Evolutionary conservation across 2,888 invertebrate species (phyloP).

Genomic region (Aspidiotus destructor): DNA sequence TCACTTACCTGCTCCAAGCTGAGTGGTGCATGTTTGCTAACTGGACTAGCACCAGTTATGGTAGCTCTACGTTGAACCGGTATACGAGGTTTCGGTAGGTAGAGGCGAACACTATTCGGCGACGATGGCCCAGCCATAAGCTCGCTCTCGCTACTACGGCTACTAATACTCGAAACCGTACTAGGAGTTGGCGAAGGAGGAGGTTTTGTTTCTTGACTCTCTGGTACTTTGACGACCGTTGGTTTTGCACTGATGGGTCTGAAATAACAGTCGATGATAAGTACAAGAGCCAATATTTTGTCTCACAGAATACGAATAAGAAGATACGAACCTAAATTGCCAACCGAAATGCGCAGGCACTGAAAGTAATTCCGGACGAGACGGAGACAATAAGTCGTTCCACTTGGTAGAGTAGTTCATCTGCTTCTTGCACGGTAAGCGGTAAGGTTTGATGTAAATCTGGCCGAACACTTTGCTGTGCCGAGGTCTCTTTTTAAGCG

Average conservation of each 20-base stretch:
- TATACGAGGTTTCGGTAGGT: slow-evolving; percentile 64
- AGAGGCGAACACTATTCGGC: slow-evolving; percentile 49
- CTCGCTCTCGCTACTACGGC: slow-evolving; percentile 35
- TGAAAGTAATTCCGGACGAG: slow-evolving; percentile 53
- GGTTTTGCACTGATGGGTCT: slow-evolving; percentile 14
- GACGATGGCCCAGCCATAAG: slow-evolving; percentile 37
- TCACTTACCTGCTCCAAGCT: slow-evolving; percentile 56
- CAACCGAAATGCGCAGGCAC: slow-evolving; percentile 43
- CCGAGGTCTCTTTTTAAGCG: slow-evolving; percentile 70
- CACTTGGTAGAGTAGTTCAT: slow-evolving; percentile 49
- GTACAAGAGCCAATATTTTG: too few relatives aligned
- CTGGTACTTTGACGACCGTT: background rate
- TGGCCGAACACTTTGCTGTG: slow-evolving; percentile 71
- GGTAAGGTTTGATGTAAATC: slow-evolving; percentile 61
- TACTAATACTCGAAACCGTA: slow-evolving; percentile 33
- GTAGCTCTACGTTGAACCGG: slow-evolving; percentile 74
- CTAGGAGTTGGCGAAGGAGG: slow-evolving; percentile 29
- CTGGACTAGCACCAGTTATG: slow-evolving; percentile 72
- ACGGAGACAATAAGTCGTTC: slow-evolving; percentile 60
- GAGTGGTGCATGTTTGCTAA: slow-evolving; percentile 52
- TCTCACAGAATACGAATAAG: background rate
- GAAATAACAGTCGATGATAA: background rate
- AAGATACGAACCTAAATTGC: slow-evolving; percentile 5
- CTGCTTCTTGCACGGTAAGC: slow-evolving; percentile 61
- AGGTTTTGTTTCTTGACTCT: slow-evolving; percentile 18